phyloP scores from a whole-genome alignment of 2,888 invertebrate genomes.

The Cryptus viduatorius region DNA sequence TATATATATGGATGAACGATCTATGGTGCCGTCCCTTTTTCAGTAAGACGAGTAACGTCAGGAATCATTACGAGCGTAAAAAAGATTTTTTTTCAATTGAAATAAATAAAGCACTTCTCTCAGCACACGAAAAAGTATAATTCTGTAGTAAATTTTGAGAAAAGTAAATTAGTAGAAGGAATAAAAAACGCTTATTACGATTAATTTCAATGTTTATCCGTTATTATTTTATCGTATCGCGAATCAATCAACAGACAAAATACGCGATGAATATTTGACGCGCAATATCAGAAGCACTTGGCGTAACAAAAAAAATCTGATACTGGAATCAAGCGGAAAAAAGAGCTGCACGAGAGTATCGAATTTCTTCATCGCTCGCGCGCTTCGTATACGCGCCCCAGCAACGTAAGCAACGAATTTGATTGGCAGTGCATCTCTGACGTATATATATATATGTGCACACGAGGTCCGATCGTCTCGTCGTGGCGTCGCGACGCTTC shows the following conservation, averaged over 20 bases:
- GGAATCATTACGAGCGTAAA: background rate
- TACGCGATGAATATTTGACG: background rate
- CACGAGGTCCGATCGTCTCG: conserved; percentile 67
- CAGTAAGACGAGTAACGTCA: conserved; percentile 2
- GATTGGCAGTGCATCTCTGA: conserved; percentile 70
- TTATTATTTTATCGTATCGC: background rate
- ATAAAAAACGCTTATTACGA: no score
- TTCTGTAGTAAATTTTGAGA: no score
- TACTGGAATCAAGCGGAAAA: conserved; percentile 17
- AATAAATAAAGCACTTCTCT: no score
- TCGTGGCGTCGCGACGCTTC: conserved; percentile 66
- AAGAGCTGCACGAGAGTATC: conserved; percentile 26
- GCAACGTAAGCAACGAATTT: conserved; percentile 64
- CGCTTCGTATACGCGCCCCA: background rate
- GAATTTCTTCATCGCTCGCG: conserved; percentile 29
- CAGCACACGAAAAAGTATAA: no score
- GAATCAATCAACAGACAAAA: background rate
- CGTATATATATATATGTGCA: conserved; percentile 64
- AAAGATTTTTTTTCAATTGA: no score
- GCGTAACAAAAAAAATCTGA: conserved; percentile 1
- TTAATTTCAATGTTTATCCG: no score
- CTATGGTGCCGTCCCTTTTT: conserved; percentile 11
- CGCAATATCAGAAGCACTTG: background rate
- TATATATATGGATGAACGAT: conserved; percentile 21
- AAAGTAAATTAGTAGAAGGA: no score